phyloP scores from a whole-genome alignment of 2,888 invertebrate species.

The Iphiclides podalirius region DNA sequence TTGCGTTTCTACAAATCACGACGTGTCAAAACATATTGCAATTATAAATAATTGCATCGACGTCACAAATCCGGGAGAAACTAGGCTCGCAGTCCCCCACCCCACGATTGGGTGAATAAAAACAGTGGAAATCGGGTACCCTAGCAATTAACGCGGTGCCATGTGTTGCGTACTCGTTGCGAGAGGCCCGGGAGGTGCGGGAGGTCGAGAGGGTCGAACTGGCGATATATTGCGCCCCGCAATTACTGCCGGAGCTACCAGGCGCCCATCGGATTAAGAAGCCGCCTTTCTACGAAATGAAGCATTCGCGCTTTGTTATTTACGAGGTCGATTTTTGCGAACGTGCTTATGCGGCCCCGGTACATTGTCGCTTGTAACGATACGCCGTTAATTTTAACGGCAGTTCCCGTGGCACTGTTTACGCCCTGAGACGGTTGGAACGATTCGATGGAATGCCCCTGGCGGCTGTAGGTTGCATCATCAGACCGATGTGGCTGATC shows the following conservation, averaged over 20 bases:
- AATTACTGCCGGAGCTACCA: conserved; percentile 68
- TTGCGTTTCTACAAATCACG: conserved; percentile 5
- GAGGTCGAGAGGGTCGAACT: conserved; percentile 44
- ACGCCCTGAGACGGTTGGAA: not conserved
- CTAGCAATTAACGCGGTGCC: conserved; percentile 69
- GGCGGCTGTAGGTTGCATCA: too few species aligned
- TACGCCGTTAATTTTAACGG: conserved; percentile 13
- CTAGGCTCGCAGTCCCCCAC: conserved; percentile 31
- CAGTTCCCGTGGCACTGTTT: not conserved
- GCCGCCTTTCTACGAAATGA: conserved; percentile 63
- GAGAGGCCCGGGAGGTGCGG: conserved; percentile 45
- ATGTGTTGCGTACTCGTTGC: conserved; percentile 70
- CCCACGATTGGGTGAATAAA: conserved; percentile 58
- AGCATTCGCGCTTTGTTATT: conserved; percentile 54
- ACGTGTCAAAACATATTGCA: conserved; percentile 20
- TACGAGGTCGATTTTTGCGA: conserved; percentile 49
- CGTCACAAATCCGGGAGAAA: conserved; percentile 33
- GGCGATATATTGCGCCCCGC: conserved; percentile 65
- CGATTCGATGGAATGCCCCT: too few species aligned
- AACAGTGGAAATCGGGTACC: conserved; percentile 55
- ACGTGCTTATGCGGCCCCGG: conserved; percentile 39
- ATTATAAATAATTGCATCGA: conserved; percentile 24
- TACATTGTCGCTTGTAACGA: too few species aligned
- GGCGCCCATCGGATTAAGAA: conserved; percentile 63
- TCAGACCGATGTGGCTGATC: too few species aligned